A percentile compares a stretch with the other conserved stretches of the same genome.
phyloP scores from a whole-genome alignment of 1,140 invertebrate species.

The Drosophila cardini region DNA sequence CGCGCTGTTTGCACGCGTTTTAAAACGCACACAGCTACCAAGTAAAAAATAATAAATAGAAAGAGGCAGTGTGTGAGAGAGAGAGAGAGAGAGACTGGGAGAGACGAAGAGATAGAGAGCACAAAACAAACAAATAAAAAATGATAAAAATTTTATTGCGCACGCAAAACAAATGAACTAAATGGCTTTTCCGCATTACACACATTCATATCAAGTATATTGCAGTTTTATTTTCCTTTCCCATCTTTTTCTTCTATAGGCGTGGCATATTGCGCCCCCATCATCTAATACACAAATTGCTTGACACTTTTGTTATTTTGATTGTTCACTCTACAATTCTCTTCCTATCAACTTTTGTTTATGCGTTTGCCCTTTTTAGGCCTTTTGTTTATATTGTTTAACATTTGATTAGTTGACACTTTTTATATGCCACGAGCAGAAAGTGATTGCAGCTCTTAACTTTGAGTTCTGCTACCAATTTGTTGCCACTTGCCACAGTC shows the following conservation, averaged over 20 bases:
- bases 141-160: conserved; percentile 81
- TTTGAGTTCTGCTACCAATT: neutral
- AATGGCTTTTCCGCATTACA: conserved; percentile 71
- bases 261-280: conserved; percentile 22
- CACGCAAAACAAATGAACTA: conserved; percentile 78
- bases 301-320: conserved; percentile 73
- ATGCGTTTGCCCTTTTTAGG: conserved; percentile 34
- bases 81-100: conserved; percentile 4
- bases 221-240: conserved; percentile 29
- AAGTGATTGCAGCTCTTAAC: conserved; percentile 22
- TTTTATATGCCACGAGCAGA: conserved; percentile 60
- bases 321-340: conserved; percentile 46
- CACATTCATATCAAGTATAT: conserved; percentile 12
- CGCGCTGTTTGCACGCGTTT: conserved; percentile 61
- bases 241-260: conserved; percentile 22
- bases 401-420: conserved; percentile 81
- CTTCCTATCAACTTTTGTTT: conserved; percentile 22
- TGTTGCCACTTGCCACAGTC: conserved; percentile 13
- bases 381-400: conserved; percentile 30
- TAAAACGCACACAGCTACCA: conserved; percentile 35
- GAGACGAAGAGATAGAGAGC: neutral
- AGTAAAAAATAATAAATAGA: neutral
- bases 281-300: conserved; percentile 64
- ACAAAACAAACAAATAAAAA: conserved; percentile 68
- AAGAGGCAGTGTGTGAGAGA: conserved; percentile 11